These are phyloP conservation scores for Ambastaia sidthimunki DNA, from an alignment of 2,797 vertebrate genomes.

Conservation along the genomic window DNA sequence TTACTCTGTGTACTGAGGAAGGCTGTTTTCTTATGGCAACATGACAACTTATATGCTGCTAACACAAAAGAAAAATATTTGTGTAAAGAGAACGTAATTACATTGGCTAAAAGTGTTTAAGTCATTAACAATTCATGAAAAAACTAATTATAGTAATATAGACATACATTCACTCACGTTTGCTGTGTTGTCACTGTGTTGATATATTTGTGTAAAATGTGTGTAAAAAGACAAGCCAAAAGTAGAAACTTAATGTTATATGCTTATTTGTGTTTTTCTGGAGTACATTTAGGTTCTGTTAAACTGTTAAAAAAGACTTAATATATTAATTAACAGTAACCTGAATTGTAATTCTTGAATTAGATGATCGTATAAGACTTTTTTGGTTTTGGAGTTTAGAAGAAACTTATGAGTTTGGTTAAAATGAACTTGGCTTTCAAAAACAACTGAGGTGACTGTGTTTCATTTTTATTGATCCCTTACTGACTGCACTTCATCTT, in stretches of 20 bases:
- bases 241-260: no score
- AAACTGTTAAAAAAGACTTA: no score
- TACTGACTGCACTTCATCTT: no score
- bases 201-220: no score
- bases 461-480: not conserved
- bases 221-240: no score
- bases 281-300: not conserved
- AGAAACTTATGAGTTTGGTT: not conserved
- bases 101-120: not conserved
- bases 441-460: not conserved
- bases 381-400: not conserved
- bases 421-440: no score
- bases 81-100: not conserved
- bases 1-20: not conserved
- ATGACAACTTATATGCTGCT: not conserved
- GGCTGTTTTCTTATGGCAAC: not conserved
- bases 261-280: no score
- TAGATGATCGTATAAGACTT: no score
- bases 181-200: no score
- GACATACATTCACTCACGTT: not conserved
- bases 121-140: not conserved
- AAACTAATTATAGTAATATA: not conserved
- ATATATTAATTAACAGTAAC: no score
- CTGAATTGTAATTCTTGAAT: no score
- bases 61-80: not conserved